phyloP scores from a whole-genome alignment of 2,113 vertebrate species.

The Colossoma macropomum region DNA sequence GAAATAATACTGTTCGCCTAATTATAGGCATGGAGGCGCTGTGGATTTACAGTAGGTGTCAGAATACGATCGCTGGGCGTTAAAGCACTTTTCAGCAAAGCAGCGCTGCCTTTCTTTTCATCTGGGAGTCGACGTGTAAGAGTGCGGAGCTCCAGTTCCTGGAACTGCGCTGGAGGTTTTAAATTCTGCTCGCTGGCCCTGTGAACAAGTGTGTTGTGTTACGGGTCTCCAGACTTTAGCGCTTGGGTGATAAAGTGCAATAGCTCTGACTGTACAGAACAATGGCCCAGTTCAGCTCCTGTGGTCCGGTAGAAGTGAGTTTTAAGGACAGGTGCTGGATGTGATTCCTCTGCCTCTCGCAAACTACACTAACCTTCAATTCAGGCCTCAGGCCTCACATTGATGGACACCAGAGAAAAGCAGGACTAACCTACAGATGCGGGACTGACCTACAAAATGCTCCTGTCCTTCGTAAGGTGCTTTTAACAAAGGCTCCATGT shows the following conservation, averaged over 20 bases:
- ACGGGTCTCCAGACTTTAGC: conserved; percentile 5
- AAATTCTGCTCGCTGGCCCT: neutral
- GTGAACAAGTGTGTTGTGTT: neutral
- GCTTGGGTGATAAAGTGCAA: neutral
- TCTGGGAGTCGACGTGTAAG: neutral
- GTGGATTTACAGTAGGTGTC: conserved; percentile 39
- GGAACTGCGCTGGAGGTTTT: conserved; percentile 11
- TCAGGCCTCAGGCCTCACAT: too few relatives aligned
- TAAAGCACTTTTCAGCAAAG: neutral
- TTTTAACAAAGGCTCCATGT: too few relatives aligned
- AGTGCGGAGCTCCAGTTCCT: conserved; percentile 4
- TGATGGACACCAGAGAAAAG: too few relatives aligned
- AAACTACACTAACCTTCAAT: too few relatives aligned
- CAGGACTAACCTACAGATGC: too few relatives aligned
- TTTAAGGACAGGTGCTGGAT: neutral
- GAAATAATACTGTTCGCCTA: neutral
- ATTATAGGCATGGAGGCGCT: conserved; percentile 7
- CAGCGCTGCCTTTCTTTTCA: neutral
- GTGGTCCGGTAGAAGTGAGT: neutral
- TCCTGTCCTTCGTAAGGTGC: too few relatives aligned
- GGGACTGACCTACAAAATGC: too few relatives aligned
- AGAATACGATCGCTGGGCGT: neutral
- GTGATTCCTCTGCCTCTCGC: neutral
- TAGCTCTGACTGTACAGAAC: conserved; percentile 19
- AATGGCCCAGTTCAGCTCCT: conserved; percentile 17